A percentile compares a stretch with the other conserved stretches of the same genome.
Evolutionary conservation across 2,113 vertebrate species (phyloP).

Genomic region (Scolopax mira): DNA sequence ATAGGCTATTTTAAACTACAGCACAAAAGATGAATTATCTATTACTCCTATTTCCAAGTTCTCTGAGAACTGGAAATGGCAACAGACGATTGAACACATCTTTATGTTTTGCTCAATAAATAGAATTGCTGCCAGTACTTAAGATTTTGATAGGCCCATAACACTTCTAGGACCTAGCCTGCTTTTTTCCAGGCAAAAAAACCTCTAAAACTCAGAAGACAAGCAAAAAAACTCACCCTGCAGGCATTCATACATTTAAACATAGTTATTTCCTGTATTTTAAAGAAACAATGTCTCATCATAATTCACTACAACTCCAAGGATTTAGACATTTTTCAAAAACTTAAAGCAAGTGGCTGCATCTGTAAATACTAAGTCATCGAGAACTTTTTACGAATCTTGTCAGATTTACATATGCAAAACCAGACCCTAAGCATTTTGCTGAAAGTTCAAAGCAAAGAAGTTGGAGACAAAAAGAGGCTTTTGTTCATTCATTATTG

Average conservation of each 20-base stretch:
- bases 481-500: background rate
- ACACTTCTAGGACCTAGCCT: too few species aligned
- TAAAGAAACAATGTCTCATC: background rate
- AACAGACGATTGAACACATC: background rate
- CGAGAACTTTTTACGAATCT: conserved; percentile 8
- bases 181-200: background rate
- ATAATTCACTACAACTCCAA: background rate
- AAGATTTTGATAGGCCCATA: background rate
- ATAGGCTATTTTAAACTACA: background rate
- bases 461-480: background rate
- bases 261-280: background rate
- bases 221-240: background rate
- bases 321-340: conserved; percentile 31
- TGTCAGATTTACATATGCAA: conserved; percentile 24
- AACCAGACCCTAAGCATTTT: conserved; percentile 17
- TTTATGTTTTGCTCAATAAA: conserved; percentile 19
- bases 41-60: background rate
- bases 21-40: background rate
- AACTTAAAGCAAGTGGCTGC: conserved; percentile 8
- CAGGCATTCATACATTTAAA: background rate
- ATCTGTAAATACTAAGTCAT: background rate
- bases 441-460: background rate
- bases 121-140: background rate
- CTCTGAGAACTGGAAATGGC: background rate
- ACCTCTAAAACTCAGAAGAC: background rate